phyloP scores from a whole-genome alignment of 2,113 vertebrate genomes.

The Nicator chloris region DNA sequence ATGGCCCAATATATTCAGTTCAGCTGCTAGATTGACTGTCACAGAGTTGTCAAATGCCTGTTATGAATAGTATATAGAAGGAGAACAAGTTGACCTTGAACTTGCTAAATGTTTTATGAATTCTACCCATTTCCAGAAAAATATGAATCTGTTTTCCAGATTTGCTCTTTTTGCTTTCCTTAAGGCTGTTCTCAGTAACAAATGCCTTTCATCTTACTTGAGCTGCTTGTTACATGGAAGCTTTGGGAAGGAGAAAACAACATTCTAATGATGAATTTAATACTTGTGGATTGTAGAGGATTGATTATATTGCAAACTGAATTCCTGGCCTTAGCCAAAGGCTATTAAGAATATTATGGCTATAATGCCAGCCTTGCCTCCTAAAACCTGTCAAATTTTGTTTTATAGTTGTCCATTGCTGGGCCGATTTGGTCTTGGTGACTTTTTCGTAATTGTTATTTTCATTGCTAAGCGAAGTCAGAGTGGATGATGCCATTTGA shows the following conservation, averaged over 20 bases:
- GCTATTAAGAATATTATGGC: neutral
- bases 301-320: conserved; percentile 11
- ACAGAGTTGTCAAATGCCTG: conserved; percentile 21
- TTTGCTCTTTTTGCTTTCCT: conserved; percentile 27
- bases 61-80: conserved; percentile 28
- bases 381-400: neutral
- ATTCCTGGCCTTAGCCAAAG: conserved; percentile 2
- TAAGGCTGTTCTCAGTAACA: conserved; percentile 30
- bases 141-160: conserved; percentile 69
- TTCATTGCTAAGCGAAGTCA: neutral
- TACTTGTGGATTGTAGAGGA: conserved; percentile 18
- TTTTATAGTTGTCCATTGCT: neutral
- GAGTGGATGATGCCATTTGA: neutral
- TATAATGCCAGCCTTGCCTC: neutral
- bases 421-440: neutral
- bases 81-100: conserved; percentile 65
- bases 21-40: neutral
- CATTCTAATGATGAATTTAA: conserved; percentile 53
- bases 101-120: conserved; percentile 61
- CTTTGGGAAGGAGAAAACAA: conserved; percentile 41
- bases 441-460: neutral
- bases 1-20: neutral
- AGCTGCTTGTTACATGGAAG: conserved; percentile 14
- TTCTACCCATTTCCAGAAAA: conserved; percentile 61
- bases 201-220: conserved; percentile 44